These are phyloP conservation scores for Microtus oregoni DNA, from an alignment of 2,113 vertebrate species.

Conservation along the genomic window DNA sequence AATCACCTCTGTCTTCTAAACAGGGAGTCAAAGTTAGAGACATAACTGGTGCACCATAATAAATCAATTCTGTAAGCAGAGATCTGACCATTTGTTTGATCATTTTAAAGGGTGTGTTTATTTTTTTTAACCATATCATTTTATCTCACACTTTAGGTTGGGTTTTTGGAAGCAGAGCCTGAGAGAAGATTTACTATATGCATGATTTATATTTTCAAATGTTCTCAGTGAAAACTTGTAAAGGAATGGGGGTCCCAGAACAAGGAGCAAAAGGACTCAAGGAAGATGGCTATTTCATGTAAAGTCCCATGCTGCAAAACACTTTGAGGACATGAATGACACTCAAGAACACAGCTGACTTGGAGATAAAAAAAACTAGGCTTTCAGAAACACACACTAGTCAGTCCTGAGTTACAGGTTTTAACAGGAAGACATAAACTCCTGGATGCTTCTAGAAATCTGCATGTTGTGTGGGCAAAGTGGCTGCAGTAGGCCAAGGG, in stretches of 20 bases:
- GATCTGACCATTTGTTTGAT: neutral
- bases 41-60: neutral
- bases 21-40: conserved; percentile 30
- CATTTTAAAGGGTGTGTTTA: neutral
- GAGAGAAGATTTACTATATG: neutral
- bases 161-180: neutral
- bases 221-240: neutral
- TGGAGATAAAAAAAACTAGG: neutral
- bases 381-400: neutral
- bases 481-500: neutral
- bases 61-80: conserved; percentile 12
- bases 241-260: neutral
- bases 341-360: neutral
- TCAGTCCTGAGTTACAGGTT: neutral
- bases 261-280: neutral
- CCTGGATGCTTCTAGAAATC: neutral
- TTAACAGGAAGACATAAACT: neutral
- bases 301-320: neutral
- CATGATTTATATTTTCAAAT: neutral
- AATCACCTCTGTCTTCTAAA: neutral
- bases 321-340: neutral
- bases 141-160: neutral
- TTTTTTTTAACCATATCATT: neutral
- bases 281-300: neutral
- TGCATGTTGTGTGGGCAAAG: neutral